Evolutionary conservation across 2,888 invertebrate genomes (phyloP).

Genomic region (Hedya salicella): DNA sequence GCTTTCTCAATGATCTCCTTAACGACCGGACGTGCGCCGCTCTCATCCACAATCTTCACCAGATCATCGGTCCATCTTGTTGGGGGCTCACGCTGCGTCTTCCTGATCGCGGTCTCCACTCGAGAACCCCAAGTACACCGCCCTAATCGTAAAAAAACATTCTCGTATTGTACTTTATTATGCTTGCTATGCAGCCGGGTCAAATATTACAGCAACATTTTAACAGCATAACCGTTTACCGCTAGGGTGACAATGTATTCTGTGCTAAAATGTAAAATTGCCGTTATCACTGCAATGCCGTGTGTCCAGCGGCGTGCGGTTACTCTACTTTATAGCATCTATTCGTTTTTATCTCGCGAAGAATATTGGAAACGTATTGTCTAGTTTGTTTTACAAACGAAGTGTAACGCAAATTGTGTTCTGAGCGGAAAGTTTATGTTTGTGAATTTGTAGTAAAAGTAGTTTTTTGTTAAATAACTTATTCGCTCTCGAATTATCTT

Average conservation of each 20-base stretch:
- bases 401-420: background rate
- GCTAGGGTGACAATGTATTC: conserved; percentile 17
- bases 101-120: too few species aligned
- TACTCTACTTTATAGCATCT: conserved; percentile 32
- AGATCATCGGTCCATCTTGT: too few species aligned
- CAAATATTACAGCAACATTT: background rate
- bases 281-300: conserved; percentile 22
- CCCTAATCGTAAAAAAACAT: background rate
- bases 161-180: background rate
- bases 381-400: conserved; percentile 27
- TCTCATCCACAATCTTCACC: too few species aligned
- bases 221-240: background rate
- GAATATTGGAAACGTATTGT: conserved; percentile 36
- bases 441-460: background rate
- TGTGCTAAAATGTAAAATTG: conserved; percentile 23
- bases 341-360: conserved; percentile 29
- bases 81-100: too few species aligned
- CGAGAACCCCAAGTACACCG: too few species aligned
- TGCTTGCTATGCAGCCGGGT: background rate
- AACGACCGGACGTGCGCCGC: too few species aligned
- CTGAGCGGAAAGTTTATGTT: background rate
- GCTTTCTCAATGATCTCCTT: too few species aligned
- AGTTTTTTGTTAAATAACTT: background rate
- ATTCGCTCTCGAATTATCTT: too few species aligned
- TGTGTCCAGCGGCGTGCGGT: conserved; percentile 12